A percentile compares a stretch with the other conserved stretches of the same genome.
Conservation (phyloP, 2,797 vertebrate species). For the Acestrorhynchus altus region DNA sequence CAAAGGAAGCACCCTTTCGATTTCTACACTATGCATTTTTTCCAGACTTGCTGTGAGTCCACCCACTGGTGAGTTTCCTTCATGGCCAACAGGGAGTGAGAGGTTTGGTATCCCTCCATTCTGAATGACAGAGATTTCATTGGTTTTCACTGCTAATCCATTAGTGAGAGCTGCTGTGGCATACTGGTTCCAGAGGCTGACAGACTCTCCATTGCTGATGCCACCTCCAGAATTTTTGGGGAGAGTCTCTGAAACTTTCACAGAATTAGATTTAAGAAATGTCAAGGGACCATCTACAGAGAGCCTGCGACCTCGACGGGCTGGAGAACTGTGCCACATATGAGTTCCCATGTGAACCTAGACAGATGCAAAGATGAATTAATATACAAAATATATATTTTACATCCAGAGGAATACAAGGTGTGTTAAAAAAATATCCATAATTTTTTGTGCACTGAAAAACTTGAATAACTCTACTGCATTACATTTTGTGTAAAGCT, state of each 20-base stretch:
- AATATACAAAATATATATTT: conserved; percentile 57
- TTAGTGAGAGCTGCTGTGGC: conserved; percentile 90
- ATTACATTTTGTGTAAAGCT: too few relatives aligned
- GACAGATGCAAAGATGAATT: conserved; percentile 57
- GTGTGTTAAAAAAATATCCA: too few relatives aligned
- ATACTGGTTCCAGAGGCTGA: conserved; percentile 97
- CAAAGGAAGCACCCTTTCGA: conserved; percentile 89
- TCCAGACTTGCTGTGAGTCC: conserved; percentile 94
- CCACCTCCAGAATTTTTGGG: conserved; percentile 90
- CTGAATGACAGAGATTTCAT: conserved; percentile 98
- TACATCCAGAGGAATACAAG: conserved; percentile 39
- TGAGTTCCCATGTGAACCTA: conserved; percentile 93
- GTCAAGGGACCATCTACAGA: conserved; percentile 95
- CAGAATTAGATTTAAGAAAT: conserved; percentile 91
- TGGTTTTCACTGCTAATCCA: conserved; percentile 96
- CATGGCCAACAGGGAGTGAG: conserved; percentile 88
- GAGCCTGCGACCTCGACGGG: conserved; percentile 88
- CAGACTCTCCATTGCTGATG: conserved; percentile 86
- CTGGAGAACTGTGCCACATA: conserved; percentile 89
- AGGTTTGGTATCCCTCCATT: conserved; percentile 92
- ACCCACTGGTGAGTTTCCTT: conserved; percentile 92
- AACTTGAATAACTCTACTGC: too few relatives aligned
- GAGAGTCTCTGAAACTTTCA: conserved; percentile 95
- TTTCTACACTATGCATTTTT: conserved; percentile 91
- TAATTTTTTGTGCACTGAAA: too few relatives aligned